Base-by-base conservation (phyloP, 2,888 invertebrate genomes). In the Tineola bisselliella region DNA sequence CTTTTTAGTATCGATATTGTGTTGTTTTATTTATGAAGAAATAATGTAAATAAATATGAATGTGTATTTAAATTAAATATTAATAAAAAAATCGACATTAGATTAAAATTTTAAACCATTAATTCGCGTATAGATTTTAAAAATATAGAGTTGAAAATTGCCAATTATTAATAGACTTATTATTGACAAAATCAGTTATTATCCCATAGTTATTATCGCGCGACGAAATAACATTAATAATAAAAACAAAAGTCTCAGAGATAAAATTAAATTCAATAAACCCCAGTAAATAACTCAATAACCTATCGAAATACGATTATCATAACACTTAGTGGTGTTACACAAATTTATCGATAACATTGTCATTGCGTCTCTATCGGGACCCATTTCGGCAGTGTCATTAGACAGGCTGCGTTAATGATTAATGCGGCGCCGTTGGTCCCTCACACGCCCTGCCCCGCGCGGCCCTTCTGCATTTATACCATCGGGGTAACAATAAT, bases 401-500 rank as follows among this genome's bases (percentile, higher is more conserved):
- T 87, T 87, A 87, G 81, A 79, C 82, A 80, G 81, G 75, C 82
- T 78, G 80, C 77, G 81, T 84, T 86, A 87, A 87, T 87, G 86
- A 86, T 87, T 87, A 84, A 87, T 87, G 86, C 78, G 83, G 81
- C 81, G 82, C 83, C 80, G 73, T 66, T 61, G 72, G 48, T 4
- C 48, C 60, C 76, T 74, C 78, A 78, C 77, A 77, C 77, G 74
- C 25, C 73, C 76, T 33, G 59, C 19, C 6, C 59, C 25, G 5
- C 59, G 8, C 25, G 15, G 54, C 12, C 54, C n/a, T 1, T 12
- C 25, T 17, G 3, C n/a, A 48, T 48, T 48, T 48, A 2, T 38
- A n/a, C 38, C 38, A 25, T 25, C 6, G 25, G 25, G 6, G 4
- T 25, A 25, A 6, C 25, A 25, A 4, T 25, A 4, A 25, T 25